phyloP scores from a whole-genome alignment of 1,140 invertebrate species.

The Scylla paramamosain region DNA sequence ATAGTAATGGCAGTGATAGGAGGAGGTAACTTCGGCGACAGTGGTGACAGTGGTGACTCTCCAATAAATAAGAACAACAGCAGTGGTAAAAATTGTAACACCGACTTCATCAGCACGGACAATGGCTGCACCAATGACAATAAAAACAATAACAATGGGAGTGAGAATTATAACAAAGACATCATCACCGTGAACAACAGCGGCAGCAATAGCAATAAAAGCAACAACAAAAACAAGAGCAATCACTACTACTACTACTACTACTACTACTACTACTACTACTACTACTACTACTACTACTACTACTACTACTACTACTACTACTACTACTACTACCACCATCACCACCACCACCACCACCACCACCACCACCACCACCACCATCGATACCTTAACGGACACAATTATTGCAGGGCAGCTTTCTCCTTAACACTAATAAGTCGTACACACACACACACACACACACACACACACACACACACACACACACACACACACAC shows the following conservation, averaged over 20 bases:
- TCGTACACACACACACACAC: neutral
- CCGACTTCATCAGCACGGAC: too few species aligned
- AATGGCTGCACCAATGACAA: too few species aligned
- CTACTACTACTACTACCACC: neutral
- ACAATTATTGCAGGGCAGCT: neutral
- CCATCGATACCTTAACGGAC: neutral
- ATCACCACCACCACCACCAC: neutral
- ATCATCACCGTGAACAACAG: neutral
- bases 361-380: neutral
- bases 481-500: neutral
- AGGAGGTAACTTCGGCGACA: too few species aligned
- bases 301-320: neutral
- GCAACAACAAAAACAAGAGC: neutral
- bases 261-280: neutral
- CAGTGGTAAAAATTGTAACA: too few species aligned
- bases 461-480: constrained; percentile 8
- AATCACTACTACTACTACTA: neutral
- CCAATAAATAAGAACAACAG: too few species aligned
- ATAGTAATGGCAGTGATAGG: too few species aligned
- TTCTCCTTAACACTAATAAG: neutral
- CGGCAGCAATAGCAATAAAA: neutral
- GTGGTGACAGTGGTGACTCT: too few species aligned
- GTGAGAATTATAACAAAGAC: neutral
- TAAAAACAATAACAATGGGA: too few species aligned
- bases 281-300: constrained; percentile 14